phyloP scores from a whole-genome alignment of 2,888 invertebrate genomes.

The Lathronympha strigana region DNA sequence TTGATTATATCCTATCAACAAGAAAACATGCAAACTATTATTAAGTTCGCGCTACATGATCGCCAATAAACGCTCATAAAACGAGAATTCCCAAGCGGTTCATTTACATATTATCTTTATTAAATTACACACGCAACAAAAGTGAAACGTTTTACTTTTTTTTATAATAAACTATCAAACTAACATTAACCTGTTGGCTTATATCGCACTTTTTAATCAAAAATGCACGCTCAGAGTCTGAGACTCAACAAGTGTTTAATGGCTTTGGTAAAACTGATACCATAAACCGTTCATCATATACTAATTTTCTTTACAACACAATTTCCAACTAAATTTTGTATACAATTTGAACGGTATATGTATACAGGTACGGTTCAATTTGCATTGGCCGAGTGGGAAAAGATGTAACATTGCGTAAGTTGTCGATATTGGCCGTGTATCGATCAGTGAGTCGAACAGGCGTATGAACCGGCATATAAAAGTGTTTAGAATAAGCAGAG shows the following conservation, averaged over 20 bases:
- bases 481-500: no score
- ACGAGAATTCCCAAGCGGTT: not conserved
- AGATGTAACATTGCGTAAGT: not conserved
- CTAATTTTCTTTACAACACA: not conserved
- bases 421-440: not conserved
- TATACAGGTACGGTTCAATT: not conserved
- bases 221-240: not conserved
- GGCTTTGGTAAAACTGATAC: conserved; percentile 9
- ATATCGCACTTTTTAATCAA: conserved; percentile 18
- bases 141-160: conserved; percentile 6
- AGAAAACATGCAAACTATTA: not conserved
- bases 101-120: conserved; percentile 6
- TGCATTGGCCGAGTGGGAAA: not conserved
- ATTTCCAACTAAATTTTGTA: not conserved
- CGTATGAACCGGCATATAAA: not conserved
- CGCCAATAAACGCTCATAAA: not conserved
- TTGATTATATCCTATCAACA: not conserved
- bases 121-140: conserved; percentile 5
- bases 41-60: not conserved
- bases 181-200: not conserved
- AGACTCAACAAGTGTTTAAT: conserved; percentile 6
- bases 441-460: not conserved
- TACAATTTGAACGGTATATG: not conserved
- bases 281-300: conserved; percentile 4
- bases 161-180: not conserved